Conservation (phyloP, 2,113 vertebrate species). For the Sinocyclocheilus anshuiensis region DNA sequence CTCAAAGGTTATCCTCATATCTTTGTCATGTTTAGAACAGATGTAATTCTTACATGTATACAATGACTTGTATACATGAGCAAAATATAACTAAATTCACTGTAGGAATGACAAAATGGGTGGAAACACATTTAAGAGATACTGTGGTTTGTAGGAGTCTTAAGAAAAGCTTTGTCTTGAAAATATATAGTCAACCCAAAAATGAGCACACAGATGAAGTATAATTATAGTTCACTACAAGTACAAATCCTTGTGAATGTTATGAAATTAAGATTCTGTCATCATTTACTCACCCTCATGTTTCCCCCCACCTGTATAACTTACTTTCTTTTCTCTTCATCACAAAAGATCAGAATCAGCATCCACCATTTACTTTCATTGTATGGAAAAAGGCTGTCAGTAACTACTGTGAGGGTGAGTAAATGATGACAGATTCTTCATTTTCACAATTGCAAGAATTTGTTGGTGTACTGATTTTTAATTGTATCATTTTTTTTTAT, state of each 20-base stretch:
- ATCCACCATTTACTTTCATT: not conserved
- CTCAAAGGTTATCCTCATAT: no score
- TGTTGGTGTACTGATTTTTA: not conserved
- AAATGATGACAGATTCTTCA: not conserved
- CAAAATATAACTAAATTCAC: not conserved
- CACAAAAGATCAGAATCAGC: not conserved
- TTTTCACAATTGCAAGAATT: not conserved
- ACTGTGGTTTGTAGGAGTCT: not conserved
- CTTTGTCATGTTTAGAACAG: no score
- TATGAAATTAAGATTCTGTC: not conserved
- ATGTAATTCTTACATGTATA: no score
- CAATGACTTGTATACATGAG: not conserved
- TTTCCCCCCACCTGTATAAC: not conserved
- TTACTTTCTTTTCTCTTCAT: no score
- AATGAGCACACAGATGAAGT: not conserved
- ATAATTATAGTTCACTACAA: not conserved
- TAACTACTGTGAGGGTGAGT: not conserved
- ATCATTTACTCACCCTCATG: not conserved
- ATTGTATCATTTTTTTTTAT: not conserved
- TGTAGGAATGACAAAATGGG: not conserved
- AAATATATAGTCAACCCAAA: not conserved
- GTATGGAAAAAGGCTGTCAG: not conserved
- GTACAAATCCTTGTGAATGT: not conserved
- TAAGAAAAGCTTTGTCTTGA: not conserved
- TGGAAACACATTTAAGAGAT: constrained; percentile 2